phyloP scores from a whole-genome alignment of 30 jellyfish, hydroid and myxozoan genomes.

The Mastigias papua region DNA sequence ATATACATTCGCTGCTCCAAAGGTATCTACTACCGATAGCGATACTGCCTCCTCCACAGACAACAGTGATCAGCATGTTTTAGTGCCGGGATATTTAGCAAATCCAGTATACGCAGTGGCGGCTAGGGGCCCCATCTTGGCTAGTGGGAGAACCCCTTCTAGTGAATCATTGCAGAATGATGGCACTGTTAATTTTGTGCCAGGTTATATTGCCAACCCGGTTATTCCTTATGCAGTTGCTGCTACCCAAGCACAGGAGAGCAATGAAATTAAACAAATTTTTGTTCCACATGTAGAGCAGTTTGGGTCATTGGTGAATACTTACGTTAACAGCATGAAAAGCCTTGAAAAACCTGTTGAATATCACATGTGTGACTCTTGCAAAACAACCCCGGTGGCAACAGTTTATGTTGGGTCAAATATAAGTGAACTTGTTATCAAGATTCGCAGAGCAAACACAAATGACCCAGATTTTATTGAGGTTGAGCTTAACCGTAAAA shows the following conservation, averaged over 20 bases:
- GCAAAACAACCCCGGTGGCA: slow-evolving; percentile 75
- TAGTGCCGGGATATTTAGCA: slow-evolving; percentile 54
- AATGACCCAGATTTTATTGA: slow-evolving; percentile 86
- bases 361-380: slow-evolving; percentile 54
- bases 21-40: not conserved
- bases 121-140: slow-evolving; percentile 31
- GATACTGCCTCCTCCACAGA: not conserved
- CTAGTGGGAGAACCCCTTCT: slow-evolving; percentile 5
- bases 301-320: slow-evolving; percentile 67
- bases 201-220: slow-evolving; percentile 78
- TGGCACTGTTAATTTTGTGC: slow-evolving; percentile 53
- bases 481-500: slow-evolving; percentile 66
- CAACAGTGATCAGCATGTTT: slow-evolving; percentile 15
- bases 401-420: slow-evolving; percentile 50
- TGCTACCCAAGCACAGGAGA: slow-evolving; percentile 22
- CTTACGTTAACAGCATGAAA: slow-evolving; percentile 48
- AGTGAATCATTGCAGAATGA: slow-evolving; percentile 25
- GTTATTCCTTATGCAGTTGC: slow-evolving; percentile 73
- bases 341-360: slow-evolving; percentile 55
- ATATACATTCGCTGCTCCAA: slow-evolving; percentile 28
- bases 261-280: slow-evolving; percentile 46
- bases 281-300: slow-evolving; percentile 76
- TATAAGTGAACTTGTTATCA: slow-evolving; percentile 80
- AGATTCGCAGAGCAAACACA: slow-evolving; percentile 63
- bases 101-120: slow-evolving; percentile 62